Conservation (phyloP, 2,797 vertebrate genomes). For the Synaphobranchus kaupii region DNA sequence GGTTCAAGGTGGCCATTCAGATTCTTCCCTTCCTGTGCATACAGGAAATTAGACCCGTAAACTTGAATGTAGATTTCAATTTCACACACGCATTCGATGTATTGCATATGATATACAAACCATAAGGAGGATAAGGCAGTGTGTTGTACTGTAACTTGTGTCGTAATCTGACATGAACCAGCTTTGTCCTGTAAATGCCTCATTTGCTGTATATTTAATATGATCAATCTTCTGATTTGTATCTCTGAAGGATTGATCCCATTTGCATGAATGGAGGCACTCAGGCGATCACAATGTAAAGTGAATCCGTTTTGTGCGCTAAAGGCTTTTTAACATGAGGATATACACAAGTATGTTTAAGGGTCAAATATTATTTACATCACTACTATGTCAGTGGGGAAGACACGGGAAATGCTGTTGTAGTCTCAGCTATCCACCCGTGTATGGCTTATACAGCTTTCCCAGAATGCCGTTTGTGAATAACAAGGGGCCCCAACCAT, state of each 20-base stretch:
- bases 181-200: neutral
- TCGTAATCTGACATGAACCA: neutral
- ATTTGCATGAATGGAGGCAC: neutral
- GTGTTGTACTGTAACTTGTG: neutral
- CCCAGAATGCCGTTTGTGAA: neutral
- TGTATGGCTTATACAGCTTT: neutral
- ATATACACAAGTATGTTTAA: neutral
- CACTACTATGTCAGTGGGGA: neutral
- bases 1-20: constrained; percentile 32
- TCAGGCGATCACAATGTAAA: neutral
- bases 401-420: neutral
- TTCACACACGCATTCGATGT: constrained; percentile 37
- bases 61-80: constrained; percentile 28
- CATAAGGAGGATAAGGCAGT: constrained; percentile 40
- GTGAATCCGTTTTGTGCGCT: neutral
- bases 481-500: neutral
- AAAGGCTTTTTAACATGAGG: neutral
- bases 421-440: neutral
- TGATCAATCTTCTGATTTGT: neutral
- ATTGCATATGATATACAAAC: constrained; percentile 34
- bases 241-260: constrained; percentile 11
- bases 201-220: neutral
- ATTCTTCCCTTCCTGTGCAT: constrained; percentile 18
- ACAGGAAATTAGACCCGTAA: constrained; percentile 25
- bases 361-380: neutral